A percentile compares a stretch with the other conserved stretches of the same genome.
These are phyloP conservation scores for Microplitis demolitor DNA, from an alignment of 1,140 invertebrate species.

Conservation along the genomic window DNA sequence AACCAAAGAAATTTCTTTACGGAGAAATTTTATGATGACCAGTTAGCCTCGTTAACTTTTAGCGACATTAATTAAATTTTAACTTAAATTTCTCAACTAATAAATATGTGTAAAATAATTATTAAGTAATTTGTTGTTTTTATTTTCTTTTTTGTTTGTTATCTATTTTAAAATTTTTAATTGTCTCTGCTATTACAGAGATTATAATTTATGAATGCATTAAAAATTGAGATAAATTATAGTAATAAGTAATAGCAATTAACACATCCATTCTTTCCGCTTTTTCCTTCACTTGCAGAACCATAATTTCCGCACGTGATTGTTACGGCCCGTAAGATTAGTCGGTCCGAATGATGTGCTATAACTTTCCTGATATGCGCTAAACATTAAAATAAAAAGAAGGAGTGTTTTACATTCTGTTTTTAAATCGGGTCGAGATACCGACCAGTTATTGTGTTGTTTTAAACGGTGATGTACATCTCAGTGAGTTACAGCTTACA, in stretches of 20 bases:
- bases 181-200: no score
- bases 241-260: not conserved
- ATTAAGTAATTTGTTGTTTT: not conserved
- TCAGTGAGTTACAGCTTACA: not conserved
- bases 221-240: not conserved
- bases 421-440: not conserved
- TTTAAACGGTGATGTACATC: not conserved
- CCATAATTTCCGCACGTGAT: not conserved
- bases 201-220: no score
- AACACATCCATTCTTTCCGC: not conserved
- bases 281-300: not conserved
- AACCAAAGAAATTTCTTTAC: conserved; percentile 22
- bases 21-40: conserved; percentile 18
- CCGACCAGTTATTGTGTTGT: not conserved
- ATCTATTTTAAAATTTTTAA: no score
- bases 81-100: no score
- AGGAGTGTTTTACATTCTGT: not conserved
- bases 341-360: not conserved
- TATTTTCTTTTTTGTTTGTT: no score
- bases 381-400: not conserved
- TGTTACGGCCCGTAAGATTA: not conserved
- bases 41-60: conserved; percentile 2
- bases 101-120: not conserved
- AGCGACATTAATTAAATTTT: conserved; percentile 9
- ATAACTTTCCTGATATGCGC: not conserved